Conservation (phyloP, 2,113 vertebrate species). For the Notothenia rossii region DNA sequence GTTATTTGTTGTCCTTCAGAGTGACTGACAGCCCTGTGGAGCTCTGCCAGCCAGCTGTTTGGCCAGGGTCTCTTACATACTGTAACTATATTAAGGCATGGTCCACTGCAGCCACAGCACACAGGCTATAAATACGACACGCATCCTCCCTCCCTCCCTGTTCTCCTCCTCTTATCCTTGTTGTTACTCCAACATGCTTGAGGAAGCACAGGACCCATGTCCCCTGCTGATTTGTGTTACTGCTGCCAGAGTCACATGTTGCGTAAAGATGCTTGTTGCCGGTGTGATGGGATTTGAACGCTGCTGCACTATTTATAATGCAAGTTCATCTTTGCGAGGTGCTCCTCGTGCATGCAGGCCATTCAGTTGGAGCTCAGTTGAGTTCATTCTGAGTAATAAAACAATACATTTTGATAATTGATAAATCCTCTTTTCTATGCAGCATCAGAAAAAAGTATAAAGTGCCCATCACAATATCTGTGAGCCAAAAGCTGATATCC, state of each 20-base stretch:
- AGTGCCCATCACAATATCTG: not conserved
- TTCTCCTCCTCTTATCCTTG: slow-evolving; percentile 37
- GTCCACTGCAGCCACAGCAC: slow-evolving; percentile 58
- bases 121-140: slow-evolving; percentile 77
- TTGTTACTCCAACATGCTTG: slow-evolving; percentile 41
- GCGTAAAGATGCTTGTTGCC: slow-evolving; percentile 24
- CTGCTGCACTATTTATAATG: slow-evolving; percentile 56
- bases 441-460: not conserved
- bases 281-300: slow-evolving; percentile 60
- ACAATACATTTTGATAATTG: too few species aligned
- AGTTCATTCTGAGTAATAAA: not conserved
- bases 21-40: slow-evolving; percentile 28
- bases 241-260: slow-evolving; percentile 31
- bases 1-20: slow-evolving; percentile 43
- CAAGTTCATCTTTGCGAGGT: slow-evolving; percentile 39
- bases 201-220: slow-evolving; percentile 33
- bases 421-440: not conserved
- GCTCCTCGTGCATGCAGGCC: slow-evolving; percentile 24
- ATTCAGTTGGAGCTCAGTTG: slow-evolving; percentile 10
- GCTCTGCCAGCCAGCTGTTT: slow-evolving; percentile 71
- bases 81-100: slow-evolving; percentile 81
- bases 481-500: too few species aligned
- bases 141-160: slow-evolving; percentile 14
- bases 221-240: slow-evolving; percentile 33
- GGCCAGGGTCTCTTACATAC: slow-evolving; percentile 70